phyloP scores from a whole-genome alignment of 2,113 vertebrate genomes.

The Hypanus sabinus region DNA sequence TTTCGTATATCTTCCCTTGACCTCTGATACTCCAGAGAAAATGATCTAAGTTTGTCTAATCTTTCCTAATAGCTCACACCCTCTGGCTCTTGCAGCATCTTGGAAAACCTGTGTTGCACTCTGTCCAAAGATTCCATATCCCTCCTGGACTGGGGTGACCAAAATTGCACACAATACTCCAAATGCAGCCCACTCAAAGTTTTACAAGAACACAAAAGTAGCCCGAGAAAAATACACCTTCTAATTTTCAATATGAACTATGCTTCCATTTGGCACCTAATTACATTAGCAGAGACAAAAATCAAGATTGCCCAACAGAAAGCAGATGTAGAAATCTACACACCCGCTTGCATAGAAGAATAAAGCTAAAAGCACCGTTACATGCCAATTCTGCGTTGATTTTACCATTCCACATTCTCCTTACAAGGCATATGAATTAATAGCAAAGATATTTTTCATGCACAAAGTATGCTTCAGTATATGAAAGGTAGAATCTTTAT shows the following conservation, averaged over 20 bases:
- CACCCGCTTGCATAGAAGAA: not conserved
- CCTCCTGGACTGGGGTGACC: no score
- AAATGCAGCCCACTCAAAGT: no score
- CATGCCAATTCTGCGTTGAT: not conserved
- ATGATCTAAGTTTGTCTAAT: no score
- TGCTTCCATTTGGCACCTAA: not conserved
- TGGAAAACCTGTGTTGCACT: no score
- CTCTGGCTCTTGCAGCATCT: no score
- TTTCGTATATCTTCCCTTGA: no score
- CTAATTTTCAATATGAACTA: not conserved
- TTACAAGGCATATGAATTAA: not conserved
- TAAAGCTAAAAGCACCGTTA: not conserved
- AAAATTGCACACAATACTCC: no score
- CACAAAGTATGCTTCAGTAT: not conserved
- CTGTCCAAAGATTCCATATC: no score
- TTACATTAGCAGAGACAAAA: not conserved
- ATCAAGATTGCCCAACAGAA: not conserved
- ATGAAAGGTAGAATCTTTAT: not conserved
- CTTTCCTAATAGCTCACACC: no score
- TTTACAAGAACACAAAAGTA: not conserved
- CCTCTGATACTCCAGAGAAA: no score
- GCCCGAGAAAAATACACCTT: no score
- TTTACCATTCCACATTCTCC: not conserved
- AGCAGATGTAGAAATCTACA: not conserved
- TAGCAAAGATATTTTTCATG: not conserved